A percentile compares a stretch with the other conserved stretches of the same genome.
phyloP scores from a whole-genome alignment of 2,888 invertebrate genomes.

The Deladenus siricidicola region DNA sequence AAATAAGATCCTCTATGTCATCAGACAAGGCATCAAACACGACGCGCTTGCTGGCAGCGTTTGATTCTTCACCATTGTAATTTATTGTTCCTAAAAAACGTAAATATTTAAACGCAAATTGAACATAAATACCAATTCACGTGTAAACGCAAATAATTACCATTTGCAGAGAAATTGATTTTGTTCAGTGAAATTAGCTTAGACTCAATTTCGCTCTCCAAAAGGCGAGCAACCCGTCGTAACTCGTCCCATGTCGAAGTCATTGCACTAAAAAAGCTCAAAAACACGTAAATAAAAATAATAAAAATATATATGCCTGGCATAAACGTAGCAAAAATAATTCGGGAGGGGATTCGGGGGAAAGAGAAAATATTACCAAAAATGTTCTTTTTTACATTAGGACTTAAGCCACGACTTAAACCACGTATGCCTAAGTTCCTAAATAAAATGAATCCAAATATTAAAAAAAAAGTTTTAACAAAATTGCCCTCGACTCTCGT shows the following conservation, averaged over 20 bases:
- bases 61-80: conserved; percentile 15
- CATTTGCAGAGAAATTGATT: conserved; percentile 56
- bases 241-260: conserved; percentile 53
- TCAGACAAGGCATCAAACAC: conserved; percentile 81
- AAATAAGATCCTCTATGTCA: conserved; percentile 79
- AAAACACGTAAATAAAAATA: no score
- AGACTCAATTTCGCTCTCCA: conserved; percentile 92
- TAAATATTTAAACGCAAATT: background rate
- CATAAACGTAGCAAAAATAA: no score
- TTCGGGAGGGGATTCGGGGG: no score
- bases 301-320: no score
- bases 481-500: no score
- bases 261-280: background rate
- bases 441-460: no score
- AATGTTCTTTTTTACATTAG: no score
- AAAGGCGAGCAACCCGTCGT: conserved; percentile 78
- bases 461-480: no score
- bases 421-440: no score
- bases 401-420: no score
- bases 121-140: no score
- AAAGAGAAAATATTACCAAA: no score
- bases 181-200: conserved; percentile 92
- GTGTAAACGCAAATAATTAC: background rate
- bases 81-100: background rate
- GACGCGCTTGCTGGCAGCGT: conserved; percentile 10